phyloP scores from a whole-genome alignment of 2,113 vertebrate genomes.

The Peucedramus taeniatus region DNA sequence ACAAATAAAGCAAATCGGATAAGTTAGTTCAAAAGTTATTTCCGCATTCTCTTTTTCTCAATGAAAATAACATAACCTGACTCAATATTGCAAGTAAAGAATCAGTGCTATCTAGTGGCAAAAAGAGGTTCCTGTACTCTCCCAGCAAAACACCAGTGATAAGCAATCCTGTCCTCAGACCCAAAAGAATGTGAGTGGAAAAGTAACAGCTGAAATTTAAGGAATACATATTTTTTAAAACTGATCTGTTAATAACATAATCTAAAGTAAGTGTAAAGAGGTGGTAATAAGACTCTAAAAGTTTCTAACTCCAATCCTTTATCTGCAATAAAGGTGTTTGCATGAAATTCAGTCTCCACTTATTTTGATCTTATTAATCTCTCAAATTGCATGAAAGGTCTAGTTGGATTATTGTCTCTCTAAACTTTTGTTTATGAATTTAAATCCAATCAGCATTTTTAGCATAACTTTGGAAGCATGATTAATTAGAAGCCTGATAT shows the following conservation, averaged over 20 bases:
- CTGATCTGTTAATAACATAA: background rate
- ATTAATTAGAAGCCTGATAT: constrained; percentile 6
- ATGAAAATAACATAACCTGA: background rate
- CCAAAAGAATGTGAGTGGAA: background rate
- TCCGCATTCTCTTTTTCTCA: background rate
- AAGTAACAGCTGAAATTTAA: background rate
- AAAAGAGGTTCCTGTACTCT: constrained; percentile 18
- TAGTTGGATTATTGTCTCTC: background rate
- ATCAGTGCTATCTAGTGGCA: constrained; percentile 72
- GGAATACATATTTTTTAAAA: background rate
- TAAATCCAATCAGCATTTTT: background rate
- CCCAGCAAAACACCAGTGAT: background rate
- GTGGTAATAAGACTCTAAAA: background rate
- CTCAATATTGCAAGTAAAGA: constrained; percentile 14
- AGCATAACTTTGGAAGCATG: background rate
- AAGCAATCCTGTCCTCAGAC: background rate
- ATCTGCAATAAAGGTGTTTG: background rate
- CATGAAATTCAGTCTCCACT: background rate
- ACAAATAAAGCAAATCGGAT: background rate
- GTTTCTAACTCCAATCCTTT: background rate
- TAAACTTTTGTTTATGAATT: background rate
- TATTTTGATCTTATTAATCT: background rate
- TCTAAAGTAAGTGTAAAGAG: background rate
- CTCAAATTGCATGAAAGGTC: background rate
- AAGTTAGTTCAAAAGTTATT: background rate